Evolutionary conservation across 2,888 invertebrate species (phyloP).

Genomic region (Lasioglossum pauxillum): DNA sequence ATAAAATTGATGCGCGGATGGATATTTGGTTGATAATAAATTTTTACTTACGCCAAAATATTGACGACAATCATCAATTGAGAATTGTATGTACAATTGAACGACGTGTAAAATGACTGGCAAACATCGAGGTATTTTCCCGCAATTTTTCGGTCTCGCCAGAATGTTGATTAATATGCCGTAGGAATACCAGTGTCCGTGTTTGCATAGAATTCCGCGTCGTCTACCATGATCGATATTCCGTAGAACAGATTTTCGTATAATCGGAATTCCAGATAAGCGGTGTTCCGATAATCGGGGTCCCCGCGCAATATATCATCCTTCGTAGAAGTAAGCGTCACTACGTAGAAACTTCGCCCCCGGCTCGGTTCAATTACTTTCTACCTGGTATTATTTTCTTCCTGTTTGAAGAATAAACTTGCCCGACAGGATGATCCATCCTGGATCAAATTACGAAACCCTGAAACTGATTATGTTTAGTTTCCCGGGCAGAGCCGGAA

Average conservation of each 20-base stretch:
- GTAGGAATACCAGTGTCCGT: constrained; percentile 9
- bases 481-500: not conserved
- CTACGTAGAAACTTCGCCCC: constrained; percentile 1
- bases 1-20: no score
- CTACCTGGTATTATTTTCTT: not conserved
- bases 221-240: constrained; percentile 52
- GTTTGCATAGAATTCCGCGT: constrained; percentile 6
- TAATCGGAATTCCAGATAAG: constrained; percentile 51
- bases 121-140: not conserved
- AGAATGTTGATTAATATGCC: constrained; percentile 8
- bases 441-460: constrained; percentile 7
- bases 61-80: no score
- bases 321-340: constrained; percentile 33
- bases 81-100: not conserved
- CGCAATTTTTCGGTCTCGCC: not conserved
- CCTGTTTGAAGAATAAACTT: constrained; percentile 1
- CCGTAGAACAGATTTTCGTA: constrained; percentile 54
- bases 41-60: no score
- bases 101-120: not conserved
- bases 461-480: constrained; percentile 1
- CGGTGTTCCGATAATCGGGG: constrained; percentile 49
- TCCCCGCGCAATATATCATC: constrained; percentile 42
- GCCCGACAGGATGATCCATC: constrained; percentile 16
- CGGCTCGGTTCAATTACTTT: not conserved
- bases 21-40: no score